Percentiles rank a stretch among this genome's conserved stretches.
These are phyloP conservation scores for Spisula solida DNA, from an alignment of 2,888 invertebrate species.

Conservation along the genomic window DNA sequence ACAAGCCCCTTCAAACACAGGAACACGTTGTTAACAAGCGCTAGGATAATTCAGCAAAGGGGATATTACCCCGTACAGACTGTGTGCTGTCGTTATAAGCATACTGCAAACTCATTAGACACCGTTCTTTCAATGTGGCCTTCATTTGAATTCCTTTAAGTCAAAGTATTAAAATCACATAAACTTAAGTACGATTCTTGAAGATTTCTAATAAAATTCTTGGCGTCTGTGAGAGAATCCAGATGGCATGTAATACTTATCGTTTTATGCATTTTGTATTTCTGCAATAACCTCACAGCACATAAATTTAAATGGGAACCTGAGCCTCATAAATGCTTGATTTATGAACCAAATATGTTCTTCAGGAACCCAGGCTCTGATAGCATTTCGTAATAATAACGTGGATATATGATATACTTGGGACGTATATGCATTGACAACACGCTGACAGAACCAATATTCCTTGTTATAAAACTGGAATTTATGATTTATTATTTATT, in stretches of 20 bases:
- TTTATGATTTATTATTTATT: too few relatives aligned
- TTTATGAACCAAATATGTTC: background rate
- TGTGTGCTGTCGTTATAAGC: background rate
- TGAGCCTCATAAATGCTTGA: background rate
- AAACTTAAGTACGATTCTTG: constrained; percentile 11
- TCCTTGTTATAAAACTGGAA: background rate
- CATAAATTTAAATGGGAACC: constrained; percentile 5
- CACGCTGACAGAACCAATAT: background rate
- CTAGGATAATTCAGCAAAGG: background rate
- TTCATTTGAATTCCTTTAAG: constrained; percentile 20
- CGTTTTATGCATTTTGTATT: constrained; percentile 20
- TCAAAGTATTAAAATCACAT: constrained; percentile 1
- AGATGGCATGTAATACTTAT: background rate
- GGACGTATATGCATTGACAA: background rate
- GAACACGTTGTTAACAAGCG: background rate
- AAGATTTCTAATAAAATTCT: constrained; percentile 3
- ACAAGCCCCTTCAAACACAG: background rate
- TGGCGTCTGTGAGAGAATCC: constrained; percentile 7
- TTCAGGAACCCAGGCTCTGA: background rate
- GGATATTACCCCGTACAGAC: background rate
- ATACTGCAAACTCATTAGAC: background rate
- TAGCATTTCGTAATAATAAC: background rate
- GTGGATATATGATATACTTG: background rate
- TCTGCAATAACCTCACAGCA: background rate
- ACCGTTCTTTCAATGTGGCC: background rate